Evolutionary conservation across 2,797 vertebrate species (phyloP).

Genomic region (Trichosurus vulpecula): DNA sequence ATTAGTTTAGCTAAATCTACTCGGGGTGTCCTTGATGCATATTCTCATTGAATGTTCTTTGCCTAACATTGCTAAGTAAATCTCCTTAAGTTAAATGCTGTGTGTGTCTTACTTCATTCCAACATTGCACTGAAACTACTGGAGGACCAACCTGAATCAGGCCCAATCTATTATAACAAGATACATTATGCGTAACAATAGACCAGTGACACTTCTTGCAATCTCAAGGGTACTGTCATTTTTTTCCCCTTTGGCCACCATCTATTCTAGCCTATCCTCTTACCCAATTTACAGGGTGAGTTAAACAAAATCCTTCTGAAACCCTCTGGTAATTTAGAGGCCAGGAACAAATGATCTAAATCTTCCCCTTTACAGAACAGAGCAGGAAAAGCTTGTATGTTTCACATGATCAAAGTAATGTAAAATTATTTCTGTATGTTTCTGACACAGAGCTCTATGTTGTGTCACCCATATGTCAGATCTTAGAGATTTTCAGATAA

Average conservation of each 20-base stretch:
- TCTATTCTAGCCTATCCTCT: not conserved
- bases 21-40: not conserved
- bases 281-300: not conserved
- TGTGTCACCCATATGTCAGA: conserved; percentile 74
- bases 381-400: conserved; percentile 66
- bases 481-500: conserved; percentile 56
- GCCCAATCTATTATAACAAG: not conserved
- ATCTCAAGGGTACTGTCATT: not conserved
- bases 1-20: not conserved
- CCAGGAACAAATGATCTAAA: conserved; percentile 61
- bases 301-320: conserved; percentile 37
- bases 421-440: conserved; percentile 66
- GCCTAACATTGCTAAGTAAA: not conserved
- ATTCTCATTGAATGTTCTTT: not conserved
- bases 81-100: not conserved
- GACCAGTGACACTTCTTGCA: not conserved
- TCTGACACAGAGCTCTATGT: conserved; percentile 73
- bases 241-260: not conserved
- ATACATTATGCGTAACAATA: not conserved
- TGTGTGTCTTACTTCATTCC: not conserved
- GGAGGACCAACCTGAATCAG: not conserved
- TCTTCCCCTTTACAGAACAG: conserved; percentile 7
- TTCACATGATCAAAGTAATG: conserved; percentile 46
- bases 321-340: conserved; percentile 62
- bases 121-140: not conserved